Base-by-base conservation (phyloP, 2,888 invertebrate genomes). In the Allygus modestus region DNA sequence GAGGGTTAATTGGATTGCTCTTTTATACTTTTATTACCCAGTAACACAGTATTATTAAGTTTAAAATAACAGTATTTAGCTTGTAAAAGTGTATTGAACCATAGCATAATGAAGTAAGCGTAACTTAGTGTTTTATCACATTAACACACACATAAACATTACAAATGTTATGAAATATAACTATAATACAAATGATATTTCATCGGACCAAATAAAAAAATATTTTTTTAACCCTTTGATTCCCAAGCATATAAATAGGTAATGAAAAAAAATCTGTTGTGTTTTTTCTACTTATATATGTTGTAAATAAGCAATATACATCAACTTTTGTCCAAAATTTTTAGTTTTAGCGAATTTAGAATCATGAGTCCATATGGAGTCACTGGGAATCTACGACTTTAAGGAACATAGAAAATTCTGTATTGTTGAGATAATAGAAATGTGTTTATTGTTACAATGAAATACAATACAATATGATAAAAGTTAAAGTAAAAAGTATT, bases 221-320 rank as follows among this genome's bases (percentile, higher is more conserved):
- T n/a, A n/a, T n/a, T n/a, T n/a, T n/a, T n/a, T n/a, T n/a, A 58
- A 58, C 20, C 58, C 23, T 58, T 58, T 58, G 11, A 12, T 58
- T 58, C 58, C 58, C 20, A 58, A 20, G 1, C 7, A 26, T 58
- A 58, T 58, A 9, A 12, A 15, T 20, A 58, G 15, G 11, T n/a
- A n/a, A 5, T 2, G 7, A 2, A 51, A 51, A 58, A 58, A 58
- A 58, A 23, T 23, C 46, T 23, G 5, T 23, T 58, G 7, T 58
- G 15, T 2, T 58, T 58, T 58, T 58, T 58, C 7, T 58, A 58
- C 17, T 15, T 51, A 7, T n/a, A 51, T 51, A n/a, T 51, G 51
- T n/a, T 58, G 58, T 58, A 58, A 58, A 58, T 58, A 58, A 58
- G 23, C 58, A 58, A 15, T 1, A 58, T 12, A 23, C 20, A 58